These are phyloP conservation scores for Cheilosia pagana DNA, from an alignment of 2,888 invertebrate genomes.

Conservation along the genomic window DNA sequence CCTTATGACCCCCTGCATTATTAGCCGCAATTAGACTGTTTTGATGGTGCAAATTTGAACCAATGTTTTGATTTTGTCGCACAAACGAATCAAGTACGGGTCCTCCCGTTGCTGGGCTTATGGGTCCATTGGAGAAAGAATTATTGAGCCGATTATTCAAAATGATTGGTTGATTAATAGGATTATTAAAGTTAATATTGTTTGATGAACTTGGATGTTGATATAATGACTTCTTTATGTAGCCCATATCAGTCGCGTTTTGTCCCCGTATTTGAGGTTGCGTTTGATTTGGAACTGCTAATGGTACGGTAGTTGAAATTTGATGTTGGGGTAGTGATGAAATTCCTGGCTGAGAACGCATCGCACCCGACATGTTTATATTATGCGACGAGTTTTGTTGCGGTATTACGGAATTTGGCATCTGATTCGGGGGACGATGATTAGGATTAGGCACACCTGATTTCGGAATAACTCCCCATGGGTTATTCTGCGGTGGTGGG, in stretches of 20 bases:
- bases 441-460: conserved; percentile 70
- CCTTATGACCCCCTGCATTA: conserved; percentile 77
- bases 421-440: conserved; percentile 64
- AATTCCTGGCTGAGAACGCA: conserved; percentile 45
- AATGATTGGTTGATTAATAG: conserved; percentile 78
- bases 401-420: conserved; percentile 60
- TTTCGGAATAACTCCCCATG: conserved; percentile 82
- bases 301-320: conserved; percentile 50
- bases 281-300: conserved; percentile 44
- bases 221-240: conserved; percentile 57
- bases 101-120: conserved; percentile 79
- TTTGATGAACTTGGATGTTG: conserved; percentile 56
- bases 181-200: conserved; percentile 57
- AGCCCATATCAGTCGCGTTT: conserved; percentile 50
- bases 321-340: conserved; percentile 74
- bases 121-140: conserved; percentile 82
- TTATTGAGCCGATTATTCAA: conserved; percentile 79
- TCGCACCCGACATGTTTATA: conserved; percentile 37
- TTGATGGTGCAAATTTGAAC: conserved; percentile 74
- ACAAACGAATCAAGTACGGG: conserved; percentile 78
- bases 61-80: conserved; percentile 74
- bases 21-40: conserved; percentile 74
- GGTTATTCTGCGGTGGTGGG: conserved; percentile 83
- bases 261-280: conserved; percentile 67
- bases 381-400: conserved; percentile 61